phyloP scores from a whole-genome alignment of 1,140 invertebrate genomes.

The Zaprionus nigranus region DNA sequence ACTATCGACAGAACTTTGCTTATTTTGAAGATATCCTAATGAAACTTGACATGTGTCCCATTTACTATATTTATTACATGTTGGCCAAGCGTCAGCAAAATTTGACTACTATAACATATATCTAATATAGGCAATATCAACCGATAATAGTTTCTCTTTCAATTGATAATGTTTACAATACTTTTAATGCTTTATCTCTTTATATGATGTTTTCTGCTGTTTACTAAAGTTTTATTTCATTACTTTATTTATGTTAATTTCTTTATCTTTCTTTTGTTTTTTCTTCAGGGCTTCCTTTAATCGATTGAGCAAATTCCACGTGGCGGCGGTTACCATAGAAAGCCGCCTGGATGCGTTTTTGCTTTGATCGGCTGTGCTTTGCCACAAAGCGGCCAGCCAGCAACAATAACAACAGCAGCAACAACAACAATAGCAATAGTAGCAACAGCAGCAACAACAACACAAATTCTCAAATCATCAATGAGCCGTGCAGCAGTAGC shows the following conservation, averaged over 20 bases:
- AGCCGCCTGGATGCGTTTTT: constrained; percentile 93
- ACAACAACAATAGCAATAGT: too few relatives aligned
- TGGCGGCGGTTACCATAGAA: constrained; percentile 71
- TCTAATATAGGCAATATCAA: too few relatives aligned
- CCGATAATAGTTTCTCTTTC: not conserved
- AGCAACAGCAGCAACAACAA: not conserved
- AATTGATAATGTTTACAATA: not conserved
- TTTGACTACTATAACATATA: too few relatives aligned
- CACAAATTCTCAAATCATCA: constrained; percentile 11
- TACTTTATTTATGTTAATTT: constrained; percentile 12
- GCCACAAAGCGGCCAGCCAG: constrained; percentile 92
- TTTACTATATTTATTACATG: too few relatives aligned
- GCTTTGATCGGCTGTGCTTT: constrained; percentile 94
- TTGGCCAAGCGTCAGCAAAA: too few relatives aligned
- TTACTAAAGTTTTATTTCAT: not conserved
- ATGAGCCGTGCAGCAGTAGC: constrained; percentile 10
- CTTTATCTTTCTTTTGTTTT: not conserved
- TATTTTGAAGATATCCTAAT: too few relatives aligned
- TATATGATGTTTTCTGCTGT: not conserved
- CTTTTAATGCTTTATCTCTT: not conserved
- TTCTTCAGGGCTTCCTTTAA: constrained; percentile 58
- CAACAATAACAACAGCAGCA: constrained; percentile 63
- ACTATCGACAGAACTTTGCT: too few relatives aligned
- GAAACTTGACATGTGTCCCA: too few relatives aligned
- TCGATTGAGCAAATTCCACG: constrained; percentile 48